Conservation (phyloP, 1,140 invertebrate species). For the Nephila pilipes region DNA sequence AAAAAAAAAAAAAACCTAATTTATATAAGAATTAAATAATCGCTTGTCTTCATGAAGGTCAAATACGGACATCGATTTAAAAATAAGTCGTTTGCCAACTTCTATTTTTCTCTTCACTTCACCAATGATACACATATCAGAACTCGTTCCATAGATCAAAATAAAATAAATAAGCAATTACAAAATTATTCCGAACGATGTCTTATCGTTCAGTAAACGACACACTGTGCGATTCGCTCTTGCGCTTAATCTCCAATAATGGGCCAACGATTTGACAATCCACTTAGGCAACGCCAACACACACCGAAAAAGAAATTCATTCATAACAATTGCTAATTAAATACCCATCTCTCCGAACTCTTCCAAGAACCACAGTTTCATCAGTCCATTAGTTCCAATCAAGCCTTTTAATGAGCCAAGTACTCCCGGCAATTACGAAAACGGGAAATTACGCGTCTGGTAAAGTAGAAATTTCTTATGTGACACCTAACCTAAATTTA, state of each 20-base stretch:
- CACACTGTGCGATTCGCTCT: neutral
- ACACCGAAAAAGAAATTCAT: neutral
- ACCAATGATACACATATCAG: neutral
- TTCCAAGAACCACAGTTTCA: neutral
- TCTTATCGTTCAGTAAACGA: neutral
- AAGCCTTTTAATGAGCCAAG: neutral
- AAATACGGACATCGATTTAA: neutral
- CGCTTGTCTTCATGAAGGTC: neutral
- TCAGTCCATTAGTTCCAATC: constrained; percentile 3
- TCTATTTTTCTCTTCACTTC: neutral
- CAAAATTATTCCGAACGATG: neutral
- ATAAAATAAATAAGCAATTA: neutral
- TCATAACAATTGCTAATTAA: neutral
- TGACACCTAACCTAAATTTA: constrained; percentile 44
- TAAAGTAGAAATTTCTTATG: neutral
- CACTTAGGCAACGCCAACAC: constrained; percentile 19
- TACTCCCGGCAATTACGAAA: neutral
- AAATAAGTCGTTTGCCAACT: neutral
- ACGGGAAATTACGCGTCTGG: constrained; percentile 24
- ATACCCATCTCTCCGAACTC: neutral
- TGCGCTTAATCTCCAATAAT: neutral
- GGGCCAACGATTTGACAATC: neutral
- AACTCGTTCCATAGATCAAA: neutral
- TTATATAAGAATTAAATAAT: neutral
- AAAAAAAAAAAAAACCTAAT: too few species aligned